Conservation (phyloP, 2,888 invertebrate genomes). For the Cryptophagus acutangulus region DNA sequence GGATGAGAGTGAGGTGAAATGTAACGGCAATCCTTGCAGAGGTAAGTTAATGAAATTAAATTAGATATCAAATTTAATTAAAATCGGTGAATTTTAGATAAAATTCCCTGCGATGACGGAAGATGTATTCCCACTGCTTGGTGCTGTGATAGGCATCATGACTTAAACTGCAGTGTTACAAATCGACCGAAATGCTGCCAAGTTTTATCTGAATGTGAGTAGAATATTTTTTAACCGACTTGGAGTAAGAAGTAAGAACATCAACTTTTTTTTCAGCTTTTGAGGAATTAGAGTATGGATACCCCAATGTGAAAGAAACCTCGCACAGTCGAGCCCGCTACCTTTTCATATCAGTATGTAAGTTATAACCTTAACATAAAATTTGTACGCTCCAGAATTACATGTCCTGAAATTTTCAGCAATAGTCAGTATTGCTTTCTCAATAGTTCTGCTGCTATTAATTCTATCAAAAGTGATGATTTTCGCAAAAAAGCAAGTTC, state of each 20-base stretch:
- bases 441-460: slow-evolving; percentile 40
- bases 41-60: slow-evolving; percentile 35
- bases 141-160: slow-evolving; percentile 51
- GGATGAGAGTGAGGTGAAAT: slow-evolving; percentile 48
- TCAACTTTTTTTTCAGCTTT: slow-evolving; percentile 32
- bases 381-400: too few species aligned
- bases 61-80: slow-evolving; percentile 4
- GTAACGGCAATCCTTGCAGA: slow-evolving; percentile 47
- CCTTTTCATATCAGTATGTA: slow-evolving; percentile 45
- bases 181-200: slow-evolving; percentile 49
- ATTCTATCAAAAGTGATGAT: slow-evolving; percentile 43
- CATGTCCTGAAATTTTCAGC: slow-evolving; percentile 30
- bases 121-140: slow-evolving; percentile 52
- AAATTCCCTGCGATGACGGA: slow-evolving; percentile 48
- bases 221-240: background rate
- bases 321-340: slow-evolving; percentile 39
- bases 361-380: slow-evolving; percentile 24
- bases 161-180: slow-evolving; percentile 48
- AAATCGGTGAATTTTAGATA: slow-evolving; percentile 40
- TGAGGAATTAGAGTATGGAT: slow-evolving; percentile 40
- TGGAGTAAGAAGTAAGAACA: too few species aligned
- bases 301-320: slow-evolving; percentile 34
- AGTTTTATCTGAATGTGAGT: slow-evolving; percentile 42
- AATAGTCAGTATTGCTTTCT: slow-evolving; percentile 42
- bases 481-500: slow-evolving; percentile 39